phyloP scores from a whole-genome alignment of 2,797 vertebrate genomes.

The Enoplosus armatus region DNA sequence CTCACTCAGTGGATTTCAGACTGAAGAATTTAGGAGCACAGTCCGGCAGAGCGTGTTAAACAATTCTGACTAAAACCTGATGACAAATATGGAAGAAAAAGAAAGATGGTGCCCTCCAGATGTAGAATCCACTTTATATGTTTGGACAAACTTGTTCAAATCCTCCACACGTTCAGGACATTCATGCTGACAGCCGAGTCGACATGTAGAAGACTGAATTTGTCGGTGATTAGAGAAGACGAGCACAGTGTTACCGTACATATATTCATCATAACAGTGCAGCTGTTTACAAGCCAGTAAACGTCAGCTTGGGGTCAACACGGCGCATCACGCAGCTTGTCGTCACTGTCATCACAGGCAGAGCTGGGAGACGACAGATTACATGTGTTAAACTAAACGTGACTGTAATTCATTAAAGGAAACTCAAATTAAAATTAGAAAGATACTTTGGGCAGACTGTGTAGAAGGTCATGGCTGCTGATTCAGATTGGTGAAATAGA shows the following conservation, averaged over 20 bases:
- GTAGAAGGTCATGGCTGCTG: neutral
- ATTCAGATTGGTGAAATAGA: neutral
- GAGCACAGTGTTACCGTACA: neutral
- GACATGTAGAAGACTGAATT: constrained; percentile 6
- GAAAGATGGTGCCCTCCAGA: neutral
- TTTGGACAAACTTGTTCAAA: neutral
- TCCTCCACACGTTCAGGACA: neutral
- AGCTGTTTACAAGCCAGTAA: constrained; percentile 45
- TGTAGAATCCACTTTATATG: neutral
- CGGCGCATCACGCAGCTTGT: neutral
- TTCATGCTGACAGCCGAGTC: constrained; percentile 1
- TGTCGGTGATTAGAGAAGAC: neutral
- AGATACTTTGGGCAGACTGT: neutral
- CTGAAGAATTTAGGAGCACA: constrained; percentile 27
- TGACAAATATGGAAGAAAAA: neutral
- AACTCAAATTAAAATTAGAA: neutral
- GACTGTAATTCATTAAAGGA: neutral
- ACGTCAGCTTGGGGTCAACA: constrained; percentile 13
- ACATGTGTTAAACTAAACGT: neutral
- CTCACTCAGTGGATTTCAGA: constrained; percentile 35
- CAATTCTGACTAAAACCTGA: neutral
- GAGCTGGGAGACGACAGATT: constrained; percentile 2
- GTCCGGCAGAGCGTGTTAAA: neutral
- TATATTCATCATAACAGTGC: neutral
- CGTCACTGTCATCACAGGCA: neutral